Percentiles rank a stretch among this genome's conserved stretches.
Conservation (phyloP, 1,140 invertebrate genomes). For the Solen grandis region DNA sequence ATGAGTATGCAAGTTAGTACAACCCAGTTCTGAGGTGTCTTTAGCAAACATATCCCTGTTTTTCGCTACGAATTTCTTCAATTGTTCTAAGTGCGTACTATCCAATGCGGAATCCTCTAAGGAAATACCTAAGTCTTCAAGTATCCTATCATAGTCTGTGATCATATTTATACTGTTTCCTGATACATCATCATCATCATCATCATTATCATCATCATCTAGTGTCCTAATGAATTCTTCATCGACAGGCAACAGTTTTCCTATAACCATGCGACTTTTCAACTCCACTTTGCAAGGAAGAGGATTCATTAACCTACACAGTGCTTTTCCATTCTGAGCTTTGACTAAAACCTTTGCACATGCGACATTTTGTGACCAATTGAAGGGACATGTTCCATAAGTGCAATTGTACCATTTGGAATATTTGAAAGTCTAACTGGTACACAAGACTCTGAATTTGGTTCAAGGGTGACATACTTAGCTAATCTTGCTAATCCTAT, state of each 20-base stretch:
- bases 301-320: constrained; percentile 30
- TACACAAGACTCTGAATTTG: neutral
- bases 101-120: neutral
- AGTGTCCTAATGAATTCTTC: constrained; percentile 2
- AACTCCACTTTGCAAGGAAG: neutral
- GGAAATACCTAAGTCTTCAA: constrained; percentile 14
- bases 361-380: neutral
- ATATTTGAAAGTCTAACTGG: constrained; percentile 32
- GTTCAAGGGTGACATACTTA: neutral
- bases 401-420: neutral
- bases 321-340: neutral
- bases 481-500: constrained; percentile 23
- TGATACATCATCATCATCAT: neutral
- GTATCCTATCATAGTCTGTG: neutral
- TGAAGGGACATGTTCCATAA: constrained; percentile 20
- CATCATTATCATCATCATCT: neutral
- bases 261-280: neutral
- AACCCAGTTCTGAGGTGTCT: constrained; percentile 43
- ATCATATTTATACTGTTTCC: neutral
- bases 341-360: constrained; percentile 2
- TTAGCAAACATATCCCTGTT: constrained; percentile 37
- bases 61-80: constrained; percentile 18
- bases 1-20: constrained; percentile 40
- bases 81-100: neutral
- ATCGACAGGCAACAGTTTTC: constrained; percentile 33